These are phyloP conservation scores for Pyrrhura leucotis DNA, from an alignment of 2,797 vertebrate species.

Conservation along the genomic window DNA sequence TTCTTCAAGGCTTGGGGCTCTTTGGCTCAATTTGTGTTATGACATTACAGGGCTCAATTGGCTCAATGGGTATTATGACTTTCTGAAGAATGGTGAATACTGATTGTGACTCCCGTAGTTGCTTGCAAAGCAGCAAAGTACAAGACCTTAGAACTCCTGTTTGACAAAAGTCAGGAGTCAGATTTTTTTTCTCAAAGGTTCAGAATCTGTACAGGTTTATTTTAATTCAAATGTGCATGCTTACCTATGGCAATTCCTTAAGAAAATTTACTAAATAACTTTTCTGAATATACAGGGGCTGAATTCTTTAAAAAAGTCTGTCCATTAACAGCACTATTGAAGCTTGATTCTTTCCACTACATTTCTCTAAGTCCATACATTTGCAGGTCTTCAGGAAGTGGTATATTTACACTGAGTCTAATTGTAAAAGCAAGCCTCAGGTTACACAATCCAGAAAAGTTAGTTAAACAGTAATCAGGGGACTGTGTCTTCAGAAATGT, in stretches of 20 bases:
- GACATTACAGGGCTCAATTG: neutral
- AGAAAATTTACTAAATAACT: neutral
- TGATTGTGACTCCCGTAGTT: neutral
- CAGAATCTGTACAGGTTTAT: neutral
- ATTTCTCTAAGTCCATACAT: neutral
- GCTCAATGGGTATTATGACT: neutral
- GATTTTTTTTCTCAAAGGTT: neutral
- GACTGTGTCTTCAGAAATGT: neutral
- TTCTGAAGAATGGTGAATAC: neutral
- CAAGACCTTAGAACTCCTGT: neutral
- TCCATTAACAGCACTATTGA: neutral
- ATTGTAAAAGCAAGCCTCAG: neutral
- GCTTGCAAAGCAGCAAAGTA: neutral
- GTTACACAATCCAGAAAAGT: neutral
- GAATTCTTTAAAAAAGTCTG: neutral
- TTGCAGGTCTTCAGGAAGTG: neutral
- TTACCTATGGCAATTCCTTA: neutral
- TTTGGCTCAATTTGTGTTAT: neutral
- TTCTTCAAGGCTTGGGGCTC: neutral
- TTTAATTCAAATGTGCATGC: neutral
- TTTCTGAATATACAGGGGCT: neutral
- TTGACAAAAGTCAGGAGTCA: neutral
- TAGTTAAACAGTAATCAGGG: neutral
- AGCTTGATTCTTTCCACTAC: neutral
- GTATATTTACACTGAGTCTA: neutral